Conservation (phyloP, 2,113 vertebrate species). For the Corythornis madagascariensis region DNA sequence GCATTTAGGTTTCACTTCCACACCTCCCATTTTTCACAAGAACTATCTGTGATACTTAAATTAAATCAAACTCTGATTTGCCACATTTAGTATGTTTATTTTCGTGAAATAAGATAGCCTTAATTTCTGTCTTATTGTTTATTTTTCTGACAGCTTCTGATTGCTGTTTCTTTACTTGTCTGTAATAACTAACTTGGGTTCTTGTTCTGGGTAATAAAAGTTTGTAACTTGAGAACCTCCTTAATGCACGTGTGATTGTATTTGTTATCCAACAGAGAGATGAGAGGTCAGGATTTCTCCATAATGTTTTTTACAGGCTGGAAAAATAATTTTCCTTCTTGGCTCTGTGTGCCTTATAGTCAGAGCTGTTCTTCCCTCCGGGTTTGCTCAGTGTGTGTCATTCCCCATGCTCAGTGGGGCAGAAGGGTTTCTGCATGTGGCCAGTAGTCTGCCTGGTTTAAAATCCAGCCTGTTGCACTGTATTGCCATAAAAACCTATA, state of each 20-base stretch:
- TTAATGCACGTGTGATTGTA: background rate
- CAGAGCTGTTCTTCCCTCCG: background rate
- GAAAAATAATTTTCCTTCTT: constrained; percentile 37
- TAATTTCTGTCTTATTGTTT: background rate
- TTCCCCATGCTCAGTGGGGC: background rate
- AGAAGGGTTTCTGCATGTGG: background rate
- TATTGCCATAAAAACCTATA: background rate
- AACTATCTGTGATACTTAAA: background rate
- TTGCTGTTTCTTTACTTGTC: background rate
- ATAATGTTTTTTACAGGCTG: constrained; percentile 25
- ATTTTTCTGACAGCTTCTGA: background rate
- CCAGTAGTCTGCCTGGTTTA: background rate
- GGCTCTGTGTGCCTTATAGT: background rate
- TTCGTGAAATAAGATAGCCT: background rate
- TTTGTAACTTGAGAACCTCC: constrained; percentile 33
- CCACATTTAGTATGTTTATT: background rate
- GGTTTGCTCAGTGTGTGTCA: background rate
- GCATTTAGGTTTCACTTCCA: background rate
- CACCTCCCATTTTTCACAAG: background rate
- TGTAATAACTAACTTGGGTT: background rate
- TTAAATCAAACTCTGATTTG: background rate
- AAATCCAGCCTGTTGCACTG: background rate
- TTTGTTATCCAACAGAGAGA: constrained; percentile 46
- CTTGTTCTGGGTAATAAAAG: background rate
- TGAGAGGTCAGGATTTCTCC: constrained; percentile 25